Base-by-base conservation (phyloP, 1,140 invertebrate species). In the Caerostris extrusa region DNA sequence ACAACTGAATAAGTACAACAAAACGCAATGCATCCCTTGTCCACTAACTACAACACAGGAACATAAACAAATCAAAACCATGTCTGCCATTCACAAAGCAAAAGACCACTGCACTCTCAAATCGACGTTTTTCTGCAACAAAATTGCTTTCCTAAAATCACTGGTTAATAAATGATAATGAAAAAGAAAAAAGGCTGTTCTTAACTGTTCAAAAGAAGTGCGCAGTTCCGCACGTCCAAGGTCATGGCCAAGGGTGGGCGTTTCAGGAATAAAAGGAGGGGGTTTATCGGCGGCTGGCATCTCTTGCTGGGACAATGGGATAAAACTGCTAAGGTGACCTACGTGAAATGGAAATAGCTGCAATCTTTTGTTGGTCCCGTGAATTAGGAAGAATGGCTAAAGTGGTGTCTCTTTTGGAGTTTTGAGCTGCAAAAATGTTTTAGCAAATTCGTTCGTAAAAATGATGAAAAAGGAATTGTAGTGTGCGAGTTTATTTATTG, bases 261-360 rank as follows among this genome's bases (percentile, higher is more conserved):
- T 57, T 83, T 57, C 55, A 14, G 56, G 34, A 83, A 83, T 56
- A 55, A 55, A 56, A 71, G 69, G 50, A 10, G 19, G 34, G 69
- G 69, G n/a, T 71, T 83, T 83, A 83, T 83, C 81, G 81, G 3
- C 53, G 53, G n/a, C 53, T 57, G 56, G 34, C 55, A 83, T 83
- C 81, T 83, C n/a, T 83, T 83, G n/a, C 81, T 83, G 81, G 81
- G 56, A 83, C 81, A 83, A 83, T 83, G 7, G 61, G 53, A 34
- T 34, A 34, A 60, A 61, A 89, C 50, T 34, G 61, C 60, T 89
- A 89, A 89, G 87, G 87, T 89, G 87, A 89, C 87, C 87, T 56
- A 89, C 50, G 60, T 6, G 50, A 67, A 69, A 87, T 87, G n/a
- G n/a, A 57, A 87, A 87, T 57, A 87, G 61, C 56, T 56, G 12